Evolutionary conservation across 53 echinoderm and acorn worm genomes (phyloP).

Genomic region (Actinopyga echinites): DNA sequence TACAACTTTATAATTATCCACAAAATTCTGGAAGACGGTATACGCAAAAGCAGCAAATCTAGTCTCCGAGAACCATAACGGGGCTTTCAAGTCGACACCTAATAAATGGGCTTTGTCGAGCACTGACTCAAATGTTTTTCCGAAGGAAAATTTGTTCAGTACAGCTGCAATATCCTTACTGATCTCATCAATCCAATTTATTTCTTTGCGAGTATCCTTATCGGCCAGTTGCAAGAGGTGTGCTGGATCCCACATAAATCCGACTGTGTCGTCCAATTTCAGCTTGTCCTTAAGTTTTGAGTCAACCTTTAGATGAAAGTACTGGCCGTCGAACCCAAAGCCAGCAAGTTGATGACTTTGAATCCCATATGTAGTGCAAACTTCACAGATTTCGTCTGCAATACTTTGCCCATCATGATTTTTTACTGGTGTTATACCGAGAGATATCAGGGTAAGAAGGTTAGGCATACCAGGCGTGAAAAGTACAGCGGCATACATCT

Average conservation of each 20-base stretch:
- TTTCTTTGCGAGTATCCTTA: slow-evolving; percentile 19
- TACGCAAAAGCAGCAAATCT: slow-evolving; percentile 7
- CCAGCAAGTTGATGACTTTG: background rate
- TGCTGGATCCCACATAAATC: slow-evolving; percentile 28
- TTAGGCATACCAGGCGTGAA: slow-evolving; percentile 14
- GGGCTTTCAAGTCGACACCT: slow-evolving; percentile 13
- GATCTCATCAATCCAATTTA: background rate
- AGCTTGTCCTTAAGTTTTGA: background rate
- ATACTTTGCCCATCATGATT: slow-evolving; percentile 5
- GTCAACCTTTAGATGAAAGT: slow-evolving; percentile 21
- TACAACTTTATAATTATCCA: background rate
- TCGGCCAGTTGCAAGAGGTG: slow-evolving; percentile 27
- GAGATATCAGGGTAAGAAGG: slow-evolving; percentile 1
- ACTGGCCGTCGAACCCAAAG: slow-evolving; percentile 22
- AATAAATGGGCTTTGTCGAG: background rate
- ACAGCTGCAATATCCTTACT: background rate
- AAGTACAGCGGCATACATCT: background rate
- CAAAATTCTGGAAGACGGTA: background rate
- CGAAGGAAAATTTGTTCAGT: slow-evolving; percentile 4
- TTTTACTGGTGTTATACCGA: background rate
- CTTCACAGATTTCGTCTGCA: background rate
- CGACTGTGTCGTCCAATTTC: background rate
- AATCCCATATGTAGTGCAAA: background rate
- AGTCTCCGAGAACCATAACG: slow-evolving; percentile 22
- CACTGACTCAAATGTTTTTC: slow-evolving; percentile 19